These are phyloP conservation scores for Aldabrachelys gigantea DNA, from an alignment of 2,113 vertebrate genomes.

Conservation along the genomic window DNA sequence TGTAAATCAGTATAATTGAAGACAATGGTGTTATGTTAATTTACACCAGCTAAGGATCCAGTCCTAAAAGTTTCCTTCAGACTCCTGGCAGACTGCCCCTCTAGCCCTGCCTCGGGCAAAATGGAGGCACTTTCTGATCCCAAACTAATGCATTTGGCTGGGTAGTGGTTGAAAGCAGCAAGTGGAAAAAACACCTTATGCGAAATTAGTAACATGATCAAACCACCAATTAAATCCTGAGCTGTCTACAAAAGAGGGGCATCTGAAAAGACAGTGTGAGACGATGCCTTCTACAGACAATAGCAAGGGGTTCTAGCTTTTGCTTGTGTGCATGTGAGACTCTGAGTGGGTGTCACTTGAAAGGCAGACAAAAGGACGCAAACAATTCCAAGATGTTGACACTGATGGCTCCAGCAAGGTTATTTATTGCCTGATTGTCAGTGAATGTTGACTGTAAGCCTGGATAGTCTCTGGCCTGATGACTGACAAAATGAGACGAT, in stretches of 20 bases:
- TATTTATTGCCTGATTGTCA: conserved; percentile 78
- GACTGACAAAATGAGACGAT: conserved; percentile 49
- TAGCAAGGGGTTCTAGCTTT: conserved; percentile 40
- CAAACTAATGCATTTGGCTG: fast-evolving
- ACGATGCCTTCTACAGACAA: not conserved
- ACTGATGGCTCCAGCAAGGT: conserved; percentile 78
- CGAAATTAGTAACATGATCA: fast-evolving
- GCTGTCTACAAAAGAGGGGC: not conserved
- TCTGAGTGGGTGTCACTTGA: conserved; percentile 57
- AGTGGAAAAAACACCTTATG: not conserved
- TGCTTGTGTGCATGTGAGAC: not conserved
- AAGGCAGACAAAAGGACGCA: conserved; percentile 63
- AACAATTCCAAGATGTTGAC: conserved; percentile 78
- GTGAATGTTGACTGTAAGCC: conserved; percentile 9
- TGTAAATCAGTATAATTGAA: fast-evolving
- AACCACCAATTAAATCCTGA: conserved; percentile 14
- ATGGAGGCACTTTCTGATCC: fast-evolving
- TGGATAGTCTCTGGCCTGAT: conserved; percentile 56
- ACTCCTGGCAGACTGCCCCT: not conserved
- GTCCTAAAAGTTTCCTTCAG: not conserved
- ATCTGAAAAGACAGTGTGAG: fast-evolving
- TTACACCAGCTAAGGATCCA: not conserved
- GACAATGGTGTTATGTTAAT: fast-evolving
- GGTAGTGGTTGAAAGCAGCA: fast-evolving
- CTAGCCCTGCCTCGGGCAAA: fast-evolving